These are phyloP conservation scores for Diaphora mendica DNA, from an alignment of 2,888 invertebrate genomes.

Conservation along the genomic window DNA sequence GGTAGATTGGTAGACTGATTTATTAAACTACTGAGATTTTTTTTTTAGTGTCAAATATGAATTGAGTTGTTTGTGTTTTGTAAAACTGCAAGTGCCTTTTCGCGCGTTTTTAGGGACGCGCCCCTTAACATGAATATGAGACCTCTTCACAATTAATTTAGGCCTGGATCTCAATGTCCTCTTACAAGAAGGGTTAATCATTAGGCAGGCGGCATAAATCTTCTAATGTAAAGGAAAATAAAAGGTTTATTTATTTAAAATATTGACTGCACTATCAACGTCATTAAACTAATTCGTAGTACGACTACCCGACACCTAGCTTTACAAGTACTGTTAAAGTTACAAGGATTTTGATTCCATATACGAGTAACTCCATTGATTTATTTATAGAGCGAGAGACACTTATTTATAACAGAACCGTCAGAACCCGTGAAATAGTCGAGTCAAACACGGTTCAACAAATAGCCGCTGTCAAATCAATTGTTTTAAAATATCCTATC, in stretches of 20 bases:
- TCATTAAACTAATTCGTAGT: no score
- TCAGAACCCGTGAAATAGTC: constrained; percentile 9
- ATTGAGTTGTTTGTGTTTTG: no score
- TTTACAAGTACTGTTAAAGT: background rate
- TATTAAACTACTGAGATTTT: no score
- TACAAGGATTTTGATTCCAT: background rate
- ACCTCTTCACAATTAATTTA: background rate
- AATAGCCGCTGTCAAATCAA: constrained; percentile 12
- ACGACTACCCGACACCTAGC: background rate
- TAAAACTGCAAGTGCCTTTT: no score
- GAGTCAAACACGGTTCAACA: constrained; percentile 7
- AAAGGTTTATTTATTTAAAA: background rate
- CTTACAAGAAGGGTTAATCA: background rate
- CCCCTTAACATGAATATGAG: background rate
- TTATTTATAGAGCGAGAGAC: background rate
- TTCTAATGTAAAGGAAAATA: background rate
- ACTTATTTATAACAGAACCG: background rate
- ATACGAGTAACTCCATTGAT: background rate
- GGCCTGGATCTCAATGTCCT: background rate
- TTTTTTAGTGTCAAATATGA: no score
- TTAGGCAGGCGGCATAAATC: background rate
- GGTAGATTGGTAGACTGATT: no score
- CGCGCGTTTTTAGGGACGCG: no score
- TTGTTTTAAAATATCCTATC: constrained; percentile 23
- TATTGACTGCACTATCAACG: background rate